phyloP scores from a whole-genome alignment of 2,113 vertebrate genomes.

The Syngnathoides biaculeatus region DNA sequence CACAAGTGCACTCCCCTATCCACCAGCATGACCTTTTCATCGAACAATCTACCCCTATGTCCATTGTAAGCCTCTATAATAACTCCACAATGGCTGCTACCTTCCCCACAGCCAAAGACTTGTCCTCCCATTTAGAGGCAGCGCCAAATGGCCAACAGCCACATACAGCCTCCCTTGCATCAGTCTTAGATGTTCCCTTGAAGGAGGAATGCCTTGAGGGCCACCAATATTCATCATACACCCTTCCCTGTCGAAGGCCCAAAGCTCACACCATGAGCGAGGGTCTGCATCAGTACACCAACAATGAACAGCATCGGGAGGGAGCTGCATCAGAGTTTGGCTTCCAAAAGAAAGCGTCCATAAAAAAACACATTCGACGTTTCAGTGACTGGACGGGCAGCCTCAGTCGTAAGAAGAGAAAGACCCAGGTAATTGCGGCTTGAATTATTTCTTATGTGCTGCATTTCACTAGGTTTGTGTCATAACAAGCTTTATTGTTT shows the following conservation, averaged over 20 bases:
- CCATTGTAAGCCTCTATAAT: constrained; percentile 80
- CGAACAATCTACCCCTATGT: constrained; percentile 78
- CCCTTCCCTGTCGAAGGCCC: constrained; percentile 85
- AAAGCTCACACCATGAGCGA: constrained; percentile 64
- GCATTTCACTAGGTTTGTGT: background rate
- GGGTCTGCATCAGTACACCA: constrained; percentile 32
- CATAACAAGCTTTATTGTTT: background rate
- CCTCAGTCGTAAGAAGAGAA: constrained; percentile 89
- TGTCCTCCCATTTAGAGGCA: constrained; percentile 68
- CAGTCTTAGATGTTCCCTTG: constrained; percentile 80
- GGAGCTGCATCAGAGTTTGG: constrained; percentile 62
- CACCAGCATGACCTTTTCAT: constrained; percentile 72
- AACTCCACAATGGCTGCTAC: constrained; percentile 74
- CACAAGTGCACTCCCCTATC: constrained; percentile 63
- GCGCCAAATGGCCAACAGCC: constrained; percentile 51
- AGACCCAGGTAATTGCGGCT: constrained; percentile 77
- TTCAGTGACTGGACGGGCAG: constrained; percentile 97
- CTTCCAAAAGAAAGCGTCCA: constrained; percentile 80
- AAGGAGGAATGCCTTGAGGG: constrained; percentile 76
- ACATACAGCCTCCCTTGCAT: constrained; percentile 83
- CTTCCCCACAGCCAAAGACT: constrained; percentile 68
- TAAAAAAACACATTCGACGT: constrained; percentile 86
- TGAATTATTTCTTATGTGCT: background rate
- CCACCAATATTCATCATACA: constrained; percentile 84
- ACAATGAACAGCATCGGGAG: constrained; percentile 41